Conservation (phyloP, 2,888 invertebrate species). For the Busseola fusca region DNA sequence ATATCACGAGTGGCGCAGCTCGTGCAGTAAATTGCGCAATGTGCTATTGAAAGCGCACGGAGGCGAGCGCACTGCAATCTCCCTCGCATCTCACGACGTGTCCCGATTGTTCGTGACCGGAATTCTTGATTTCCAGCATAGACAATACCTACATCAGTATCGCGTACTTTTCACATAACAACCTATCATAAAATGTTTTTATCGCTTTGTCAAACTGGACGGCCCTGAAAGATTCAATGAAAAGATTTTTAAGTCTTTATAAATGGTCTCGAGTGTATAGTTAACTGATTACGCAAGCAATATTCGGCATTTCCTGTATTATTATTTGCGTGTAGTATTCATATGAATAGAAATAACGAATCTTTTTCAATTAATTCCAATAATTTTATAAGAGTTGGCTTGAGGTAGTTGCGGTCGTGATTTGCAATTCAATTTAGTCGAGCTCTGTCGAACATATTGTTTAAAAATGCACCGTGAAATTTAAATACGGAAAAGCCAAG, state of each 20-base stretch:
- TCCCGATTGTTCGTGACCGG: slow-evolving; percentile 79
- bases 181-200: slow-evolving; percentile 23
- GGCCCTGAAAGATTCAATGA: slow-evolving; percentile 43
- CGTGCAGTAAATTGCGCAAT: slow-evolving; percentile 85
- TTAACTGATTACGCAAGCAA: slow-evolving; percentile 19
- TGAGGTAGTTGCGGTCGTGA: slow-evolving; percentile 1
- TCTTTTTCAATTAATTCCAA: neutral
- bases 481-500: slow-evolving; percentile 40
- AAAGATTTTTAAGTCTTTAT: slow-evolving; percentile 27
- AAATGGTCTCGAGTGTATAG: slow-evolving; percentile 16
- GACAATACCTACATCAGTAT: slow-evolving; percentile 55
- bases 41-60: slow-evolving; percentile 80
- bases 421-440: slow-evolving; percentile 24
- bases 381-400: neutral
- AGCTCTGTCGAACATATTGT: slow-evolving; percentile 17
- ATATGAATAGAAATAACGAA: slow-evolving; percentile 15
- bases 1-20: slow-evolving; percentile 76
- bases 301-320: slow-evolving; percentile 35
- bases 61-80: slow-evolving; percentile 75
- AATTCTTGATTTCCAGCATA: slow-evolving; percentile 70
- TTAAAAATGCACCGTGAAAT: slow-evolving; percentile 40
- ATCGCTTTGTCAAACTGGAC: slow-evolving; percentile 16
- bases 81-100: slow-evolving; percentile 79
- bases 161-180: slow-evolving; percentile 39
- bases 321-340: slow-evolving; percentile 14